These are phyloP conservation scores for Axinella damicornis DNA, from an alignment of 37 sponge, comb jelly and placozoan genomes.

Conservation along the genomic window DNA sequence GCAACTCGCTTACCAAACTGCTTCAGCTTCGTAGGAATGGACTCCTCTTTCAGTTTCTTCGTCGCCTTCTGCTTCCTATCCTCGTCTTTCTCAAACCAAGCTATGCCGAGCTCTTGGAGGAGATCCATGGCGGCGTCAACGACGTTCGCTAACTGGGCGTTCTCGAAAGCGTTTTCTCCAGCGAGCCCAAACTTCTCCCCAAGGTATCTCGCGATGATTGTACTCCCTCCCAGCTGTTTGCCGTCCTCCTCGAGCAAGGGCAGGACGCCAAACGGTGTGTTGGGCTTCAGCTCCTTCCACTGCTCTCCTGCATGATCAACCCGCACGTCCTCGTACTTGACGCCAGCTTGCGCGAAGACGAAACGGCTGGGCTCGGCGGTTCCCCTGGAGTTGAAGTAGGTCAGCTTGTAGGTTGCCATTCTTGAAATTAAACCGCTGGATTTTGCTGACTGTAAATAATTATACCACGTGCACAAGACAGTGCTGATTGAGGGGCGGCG, in stretches of 20 bases:
- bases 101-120: neutral
- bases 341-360: no score
- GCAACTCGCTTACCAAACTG: constrained; percentile 14
- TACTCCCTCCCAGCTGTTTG: constrained; percentile 49
- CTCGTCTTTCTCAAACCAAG: constrained; percentile 41
- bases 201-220: constrained; percentile 46
- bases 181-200: constrained; percentile 56
- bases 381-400: no score
- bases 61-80: neutral
- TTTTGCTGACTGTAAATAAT: no score
- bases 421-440: no score
- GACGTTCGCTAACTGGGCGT: constrained; percentile 18
- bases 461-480: no score
- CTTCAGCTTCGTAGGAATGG: neutral
- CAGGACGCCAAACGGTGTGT: constrained; percentile 48
- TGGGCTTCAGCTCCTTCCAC: constrained; percentile 18
- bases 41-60: neutral
- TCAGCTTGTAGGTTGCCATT: no score
- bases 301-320: constrained; percentile 8
- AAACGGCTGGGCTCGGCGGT: no score
- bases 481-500: no score
- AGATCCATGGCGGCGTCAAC: constrained; percentile 14
- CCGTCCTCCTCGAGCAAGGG: constrained; percentile 66
- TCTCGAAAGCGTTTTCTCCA: constrained; percentile 22
- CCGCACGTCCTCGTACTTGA: constrained; percentile 18